phyloP scores from a whole-genome alignment of 2,113 vertebrate species.

The Notechis scutatus region DNA sequence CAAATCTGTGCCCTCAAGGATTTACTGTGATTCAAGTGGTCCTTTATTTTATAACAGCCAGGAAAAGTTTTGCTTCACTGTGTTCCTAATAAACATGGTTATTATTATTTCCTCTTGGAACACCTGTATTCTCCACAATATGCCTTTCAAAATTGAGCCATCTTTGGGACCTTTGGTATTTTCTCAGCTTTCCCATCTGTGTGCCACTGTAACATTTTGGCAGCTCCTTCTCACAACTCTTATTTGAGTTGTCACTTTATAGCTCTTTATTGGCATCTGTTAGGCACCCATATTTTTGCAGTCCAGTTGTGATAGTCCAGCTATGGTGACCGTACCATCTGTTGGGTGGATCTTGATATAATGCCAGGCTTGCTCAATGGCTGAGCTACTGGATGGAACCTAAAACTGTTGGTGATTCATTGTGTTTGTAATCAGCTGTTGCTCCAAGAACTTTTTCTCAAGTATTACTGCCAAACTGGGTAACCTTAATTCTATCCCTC shows the following conservation, averaged over 20 bases:
- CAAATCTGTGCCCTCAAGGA: background rate
- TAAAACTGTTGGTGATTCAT: background rate
- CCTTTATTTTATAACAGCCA: background rate
- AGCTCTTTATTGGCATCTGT: background rate
- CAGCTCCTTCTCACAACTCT: background rate
- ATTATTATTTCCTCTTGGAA: background rate
- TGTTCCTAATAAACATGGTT: background rate
- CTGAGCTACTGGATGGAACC: background rate
- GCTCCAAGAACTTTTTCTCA: background rate
- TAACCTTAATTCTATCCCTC: background rate
- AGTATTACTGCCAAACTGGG: background rate
- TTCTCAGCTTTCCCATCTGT: background rate
- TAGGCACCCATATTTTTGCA: background rate
- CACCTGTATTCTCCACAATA: background rate
- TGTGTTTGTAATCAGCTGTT: background rate
- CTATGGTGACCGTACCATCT: background rate
- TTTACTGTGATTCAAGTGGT: background rate
- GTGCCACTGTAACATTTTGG: background rate
- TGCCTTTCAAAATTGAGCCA: background rate
- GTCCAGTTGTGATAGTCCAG: background rate
- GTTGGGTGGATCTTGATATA: background rate
- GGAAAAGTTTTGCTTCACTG: background rate
- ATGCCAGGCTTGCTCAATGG: background rate
- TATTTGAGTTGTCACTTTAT: background rate
- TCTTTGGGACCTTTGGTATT: background rate